Evolutionary conservation across 2,113 vertebrate genomes (phyloP).

Genomic region (Strix uralensis): DNA sequence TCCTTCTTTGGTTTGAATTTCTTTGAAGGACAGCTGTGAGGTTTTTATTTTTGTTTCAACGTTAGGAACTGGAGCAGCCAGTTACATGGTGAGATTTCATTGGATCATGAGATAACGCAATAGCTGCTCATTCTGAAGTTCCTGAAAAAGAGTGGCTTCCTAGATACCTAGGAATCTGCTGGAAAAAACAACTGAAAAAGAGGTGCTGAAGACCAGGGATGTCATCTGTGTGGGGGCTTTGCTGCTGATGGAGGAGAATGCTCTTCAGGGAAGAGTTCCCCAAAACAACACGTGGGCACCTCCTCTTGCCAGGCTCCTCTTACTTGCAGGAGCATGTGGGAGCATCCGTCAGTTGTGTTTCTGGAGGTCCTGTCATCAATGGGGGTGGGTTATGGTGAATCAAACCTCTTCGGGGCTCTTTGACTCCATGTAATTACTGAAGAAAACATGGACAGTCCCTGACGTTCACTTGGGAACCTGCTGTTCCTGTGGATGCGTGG

Average conservation of each 20-base stretch:
- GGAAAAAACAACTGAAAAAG: neutral
- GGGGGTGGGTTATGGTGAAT: neutral
- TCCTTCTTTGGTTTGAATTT: neutral
- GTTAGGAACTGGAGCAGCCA: neutral
- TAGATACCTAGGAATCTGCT: neutral
- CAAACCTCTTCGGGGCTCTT: neutral
- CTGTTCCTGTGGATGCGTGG: neutral
- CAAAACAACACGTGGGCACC: rapidly evolving
- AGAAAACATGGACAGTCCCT: neutral
- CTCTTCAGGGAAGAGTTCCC: neutral
- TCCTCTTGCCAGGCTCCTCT: neutral
- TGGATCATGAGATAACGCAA: neutral
- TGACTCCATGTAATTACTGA: neutral
- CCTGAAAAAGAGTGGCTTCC: neutral
- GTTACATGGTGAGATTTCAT: neutral
- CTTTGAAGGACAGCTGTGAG: neutral
- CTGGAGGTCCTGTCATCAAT: neutral
- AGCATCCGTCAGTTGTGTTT: neutral
- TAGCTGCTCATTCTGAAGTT: neutral
- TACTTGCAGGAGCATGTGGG: rapidly evolving
- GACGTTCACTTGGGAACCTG: neutral
- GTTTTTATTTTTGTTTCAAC: neutral
- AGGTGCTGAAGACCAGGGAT: neutral
- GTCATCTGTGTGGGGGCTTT: neutral
- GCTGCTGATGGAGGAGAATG: neutral